Base-by-base conservation (phyloP, 2,888 invertebrate genomes). In the Drosophila algonquin region DNA sequence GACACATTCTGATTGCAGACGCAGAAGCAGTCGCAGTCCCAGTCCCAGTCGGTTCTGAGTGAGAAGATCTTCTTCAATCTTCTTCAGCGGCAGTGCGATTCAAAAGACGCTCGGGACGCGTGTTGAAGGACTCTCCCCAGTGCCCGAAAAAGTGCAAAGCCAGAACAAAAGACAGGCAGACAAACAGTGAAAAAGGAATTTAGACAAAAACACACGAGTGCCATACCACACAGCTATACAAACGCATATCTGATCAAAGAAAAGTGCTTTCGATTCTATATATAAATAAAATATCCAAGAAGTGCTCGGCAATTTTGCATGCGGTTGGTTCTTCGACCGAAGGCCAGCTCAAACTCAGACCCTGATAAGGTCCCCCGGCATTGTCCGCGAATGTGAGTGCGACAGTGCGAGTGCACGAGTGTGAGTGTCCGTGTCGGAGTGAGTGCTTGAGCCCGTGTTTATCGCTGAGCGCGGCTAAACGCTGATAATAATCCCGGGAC, bases 71-170 rank as follows among this genome's bases (percentile, higher is more conserved):
- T 21, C 48, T 59, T 35, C 63, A 44, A 44, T 63, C 61, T 46
- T 40, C 24, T 24, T 24, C 24, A 24, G 35, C 54, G 75, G 47
- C 71, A 72, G 74, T 57, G 45, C 48, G n/a, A 21, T 58, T 16
- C 73, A 54, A 30, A 40, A 73, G 56, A 52, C 46, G 9, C 18
- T 55, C 35, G 64, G 32, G 53, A 46, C 57, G 57, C 48, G 71
- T 45, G 56, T 53, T 58, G 67, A 68, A 74, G 72, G 75, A 73
- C 75, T 68, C 65, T 40, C 30, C 45, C 18, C 6, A 40, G 40
- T 70, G 51, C 45, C 32, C 24, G n/a, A 54, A 54, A 50, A 50
- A 48, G 48, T 48, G 44, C 24, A 56, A 56, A 55, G 27, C 21
- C 24, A 44, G 63, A 72, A 72, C 55, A 72, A 63, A 56, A 52